phyloP scores from a whole-genome alignment of 2,797 vertebrate species.

The Bryconaethiops microstoma region DNA sequence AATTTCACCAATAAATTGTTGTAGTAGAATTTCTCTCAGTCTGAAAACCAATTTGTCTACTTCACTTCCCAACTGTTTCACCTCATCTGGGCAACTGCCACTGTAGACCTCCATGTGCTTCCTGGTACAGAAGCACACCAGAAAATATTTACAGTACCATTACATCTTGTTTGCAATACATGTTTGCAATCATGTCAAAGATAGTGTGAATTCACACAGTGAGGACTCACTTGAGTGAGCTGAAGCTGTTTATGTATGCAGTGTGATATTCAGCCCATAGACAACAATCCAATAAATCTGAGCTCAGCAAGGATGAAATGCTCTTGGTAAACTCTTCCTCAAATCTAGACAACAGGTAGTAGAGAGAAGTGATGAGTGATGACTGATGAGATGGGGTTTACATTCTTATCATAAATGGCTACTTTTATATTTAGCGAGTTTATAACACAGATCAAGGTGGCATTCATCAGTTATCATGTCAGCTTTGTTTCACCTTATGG shows the following conservation, averaged over 20 bases:
- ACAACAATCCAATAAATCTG: conserved; percentile 54
- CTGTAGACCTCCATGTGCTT: conserved; percentile 66
- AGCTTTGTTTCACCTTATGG: conserved; percentile 40
- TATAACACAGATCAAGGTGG: background rate
- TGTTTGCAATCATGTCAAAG: background rate
- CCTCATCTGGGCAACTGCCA: conserved; percentile 41
- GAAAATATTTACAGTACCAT: too few species aligned
- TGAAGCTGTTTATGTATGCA: conserved; percentile 75
- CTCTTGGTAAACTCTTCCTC: conserved; percentile 65
- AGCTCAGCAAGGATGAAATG: conserved; percentile 45
- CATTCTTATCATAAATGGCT: too few species aligned
- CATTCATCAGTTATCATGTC: background rate
- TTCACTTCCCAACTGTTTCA: conserved; percentile 62
- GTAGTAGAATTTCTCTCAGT: conserved; percentile 62
- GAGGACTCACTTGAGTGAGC: conserved; percentile 70
- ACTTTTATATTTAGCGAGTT: background rate
- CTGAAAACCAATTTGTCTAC: conserved; percentile 53
- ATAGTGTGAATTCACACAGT: background rate
- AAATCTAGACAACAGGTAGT: conserved; percentile 66
- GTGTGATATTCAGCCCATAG: conserved; percentile 65
- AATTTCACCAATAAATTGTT: conserved; percentile 69
- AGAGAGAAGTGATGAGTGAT: too few species aligned
- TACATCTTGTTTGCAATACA: too few species aligned
- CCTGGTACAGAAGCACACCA: conserved; percentile 61
- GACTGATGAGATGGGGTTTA: too few species aligned